These are phyloP conservation scores for Hormaphis cornu DNA, from an alignment of 1,140 invertebrate genomes.

Conservation along the genomic window DNA sequence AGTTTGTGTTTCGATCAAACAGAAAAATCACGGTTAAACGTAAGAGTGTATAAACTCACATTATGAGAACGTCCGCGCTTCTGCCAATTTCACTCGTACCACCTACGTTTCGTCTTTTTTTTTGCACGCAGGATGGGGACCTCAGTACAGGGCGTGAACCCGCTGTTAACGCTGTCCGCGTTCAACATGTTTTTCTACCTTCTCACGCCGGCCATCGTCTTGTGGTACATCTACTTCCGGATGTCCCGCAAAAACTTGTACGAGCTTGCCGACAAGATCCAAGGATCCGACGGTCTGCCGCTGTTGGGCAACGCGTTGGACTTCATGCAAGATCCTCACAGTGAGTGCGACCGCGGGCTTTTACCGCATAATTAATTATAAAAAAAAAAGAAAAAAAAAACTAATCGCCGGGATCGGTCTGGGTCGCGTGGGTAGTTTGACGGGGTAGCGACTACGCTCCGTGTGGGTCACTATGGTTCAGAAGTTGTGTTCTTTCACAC, in stretches of 20 bases:
- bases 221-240: slow-evolving; percentile 64
- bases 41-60: too few species aligned
- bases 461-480: too few species aligned
- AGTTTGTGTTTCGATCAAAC: too few species aligned
- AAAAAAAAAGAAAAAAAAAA: too few species aligned
- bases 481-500: not conserved
- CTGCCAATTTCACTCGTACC: too few species aligned
- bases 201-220: slow-evolving; percentile 54
- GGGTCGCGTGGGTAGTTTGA: too few species aligned
- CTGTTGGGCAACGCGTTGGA: slow-evolving; percentile 62
- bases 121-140: slow-evolving; percentile 32
- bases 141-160: slow-evolving; percentile 13
- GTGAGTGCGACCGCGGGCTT: slow-evolving; percentile 34
- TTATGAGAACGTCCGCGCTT: too few species aligned
- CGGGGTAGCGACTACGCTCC: too few species aligned
- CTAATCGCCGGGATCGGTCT: too few species aligned
- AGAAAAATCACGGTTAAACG: too few species aligned
- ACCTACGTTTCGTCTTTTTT: too few species aligned
- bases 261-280: slow-evolving; percentile 58
- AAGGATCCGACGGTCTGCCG: slow-evolving; percentile 58
- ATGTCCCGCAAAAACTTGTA: slow-evolving; percentile 57
- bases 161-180: slow-evolving; percentile 42
- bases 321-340: slow-evolving; percentile 44
- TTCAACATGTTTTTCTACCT: slow-evolving; percentile 56
- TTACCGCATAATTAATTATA: too few species aligned